These are phyloP conservation scores for Carduelis carduelis DNA, from an alignment of 2,797 vertebrate species.

Conservation along the genomic window DNA sequence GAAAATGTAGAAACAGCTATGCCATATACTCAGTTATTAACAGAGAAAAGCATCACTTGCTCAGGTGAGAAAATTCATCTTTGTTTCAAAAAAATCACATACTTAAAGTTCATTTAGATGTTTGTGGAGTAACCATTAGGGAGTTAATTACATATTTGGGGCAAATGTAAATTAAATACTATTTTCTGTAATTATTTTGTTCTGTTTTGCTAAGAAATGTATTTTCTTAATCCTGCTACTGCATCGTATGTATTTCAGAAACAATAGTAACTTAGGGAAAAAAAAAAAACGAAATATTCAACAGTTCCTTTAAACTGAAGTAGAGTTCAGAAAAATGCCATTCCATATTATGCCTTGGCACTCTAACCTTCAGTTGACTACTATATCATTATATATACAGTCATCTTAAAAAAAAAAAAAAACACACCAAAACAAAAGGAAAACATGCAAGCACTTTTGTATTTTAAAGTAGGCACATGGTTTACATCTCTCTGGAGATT, in stretches of 20 bases:
- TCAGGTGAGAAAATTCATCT: not conserved
- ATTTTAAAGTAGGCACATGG: conserved; percentile 62
- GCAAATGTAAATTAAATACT: not conserved
- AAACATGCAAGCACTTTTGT: conserved; percentile 19
- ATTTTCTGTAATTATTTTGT: not conserved
- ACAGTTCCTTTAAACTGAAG: not conserved
- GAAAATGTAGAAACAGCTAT: not conserved
- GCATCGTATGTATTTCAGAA: not conserved
- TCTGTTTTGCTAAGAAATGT: not conserved
- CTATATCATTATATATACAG: not conserved
- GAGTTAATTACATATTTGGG: not conserved
- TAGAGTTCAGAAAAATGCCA: not conserved
- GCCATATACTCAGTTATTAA: not conserved
- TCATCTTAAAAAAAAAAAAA: not conserved
- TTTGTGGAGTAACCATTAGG: not conserved
- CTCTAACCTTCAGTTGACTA: not conserved
- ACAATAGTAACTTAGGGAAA: not conserved
- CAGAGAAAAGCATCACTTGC: not conserved
- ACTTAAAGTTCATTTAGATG: not conserved
- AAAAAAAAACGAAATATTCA: not conserved
- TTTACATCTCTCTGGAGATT: conserved; percentile 63
- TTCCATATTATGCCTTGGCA: not conserved
- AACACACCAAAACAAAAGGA: not conserved
- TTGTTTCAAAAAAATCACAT: not conserved
- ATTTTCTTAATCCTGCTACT: not conserved